Percentiles rank a stretch among this genome's conserved stretches.
Evolutionary conservation across 2,888 invertebrate genomes (phyloP).

Genomic region (Drosophila acutilabella): DNA sequence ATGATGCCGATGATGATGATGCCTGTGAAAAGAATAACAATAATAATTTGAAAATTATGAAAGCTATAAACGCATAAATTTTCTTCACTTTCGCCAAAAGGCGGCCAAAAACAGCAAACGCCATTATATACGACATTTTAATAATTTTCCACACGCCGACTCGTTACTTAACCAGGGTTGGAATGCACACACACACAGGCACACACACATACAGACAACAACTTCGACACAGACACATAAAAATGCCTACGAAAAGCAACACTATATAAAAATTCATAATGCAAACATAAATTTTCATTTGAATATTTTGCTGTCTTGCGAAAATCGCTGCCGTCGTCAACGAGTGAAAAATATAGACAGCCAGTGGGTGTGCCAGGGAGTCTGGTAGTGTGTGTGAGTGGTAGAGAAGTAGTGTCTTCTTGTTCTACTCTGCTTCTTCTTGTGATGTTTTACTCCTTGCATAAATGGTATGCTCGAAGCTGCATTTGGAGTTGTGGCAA

Average conservation of each 20-base stretch:
- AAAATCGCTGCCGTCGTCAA: slow-evolving; percentile 62
- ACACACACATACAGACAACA: slow-evolving; percentile 44
- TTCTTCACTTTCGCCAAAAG: slow-evolving; percentile 43
- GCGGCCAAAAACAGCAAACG: slow-evolving; percentile 51
- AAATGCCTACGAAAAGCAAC: slow-evolving; percentile 76
- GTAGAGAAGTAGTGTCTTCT: background rate
- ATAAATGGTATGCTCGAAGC: slow-evolving; percentile 56
- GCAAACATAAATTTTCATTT: slow-evolving; percentile 84
- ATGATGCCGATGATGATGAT: slow-evolving; percentile 48
- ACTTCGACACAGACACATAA: slow-evolving; percentile 59
- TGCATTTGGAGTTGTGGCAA: slow-evolving; percentile 50
- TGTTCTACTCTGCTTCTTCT: background rate
- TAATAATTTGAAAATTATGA: slow-evolving; percentile 79
- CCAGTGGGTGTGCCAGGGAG: slow-evolving; percentile 15
- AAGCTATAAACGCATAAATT: slow-evolving; percentile 80
- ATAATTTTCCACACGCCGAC: slow-evolving; percentile 77
- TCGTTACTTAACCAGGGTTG: slow-evolving; percentile 48
- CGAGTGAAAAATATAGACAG: background rate
- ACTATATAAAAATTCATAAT: slow-evolving; percentile 83
- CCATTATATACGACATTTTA: slow-evolving; percentile 80
- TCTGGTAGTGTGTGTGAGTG: background rate
- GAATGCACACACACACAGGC: slow-evolving; percentile 36
- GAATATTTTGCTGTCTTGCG: slow-evolving; percentile 81
- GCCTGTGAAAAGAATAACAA: slow-evolving; percentile 70
- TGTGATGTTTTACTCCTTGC: slow-evolving; percentile 58